Evolutionary conservation across 2,888 invertebrate species (phyloP), one percentile per base, ranked within the genome.

Genomic region (Rhyacophila evoluta): DNA sequence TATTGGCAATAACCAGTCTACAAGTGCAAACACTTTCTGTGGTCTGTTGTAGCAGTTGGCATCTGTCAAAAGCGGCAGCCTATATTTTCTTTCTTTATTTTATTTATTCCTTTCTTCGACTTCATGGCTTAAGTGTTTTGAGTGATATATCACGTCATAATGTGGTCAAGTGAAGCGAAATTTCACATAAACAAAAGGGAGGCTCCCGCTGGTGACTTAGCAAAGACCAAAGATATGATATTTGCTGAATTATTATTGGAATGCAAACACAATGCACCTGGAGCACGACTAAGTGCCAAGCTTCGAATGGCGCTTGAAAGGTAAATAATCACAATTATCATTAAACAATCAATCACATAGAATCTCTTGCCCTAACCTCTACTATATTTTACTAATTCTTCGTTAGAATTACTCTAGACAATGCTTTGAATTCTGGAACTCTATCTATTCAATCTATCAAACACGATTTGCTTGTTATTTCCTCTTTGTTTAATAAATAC

Each of bases 211-310:
- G 73, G 55, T 10, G 75, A 79, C 71, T 72, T 76, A n/a, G 29
- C 38, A 8, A 78, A 77, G 55, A 55, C 41, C 8, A 81, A 78
- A 41, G 89, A 91, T 83, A 84, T 86, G 41, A 84, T 91, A 82
- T 94, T 93, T 85, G 88, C 88, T 81, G 93, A 93, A 83, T 87
- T 94, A 75, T 90, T 93, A 84, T 89, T 91, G 81, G 94, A 94
- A 86, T 93, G 93, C 85, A 91, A 89, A 86, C 90, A 91, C 85
- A 91, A 91, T 79, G 91, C 92, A 37, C 94, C 95, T 0, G 93
- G 94, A 37, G 94, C 94, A 0, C 89, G 92, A 80, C 89, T 95
- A 33, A 87, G 88, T 5, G 86, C 86, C 3, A 85, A 86, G 6
- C 84, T 89, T 6, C 85, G 89, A 55, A 85, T 86, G 3, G 84